Evolutionary conservation across 2,797 vertebrate species (phyloP), one percentile per base, ranked within the genome.

Genomic region (Tarsius wallacei): DNA sequence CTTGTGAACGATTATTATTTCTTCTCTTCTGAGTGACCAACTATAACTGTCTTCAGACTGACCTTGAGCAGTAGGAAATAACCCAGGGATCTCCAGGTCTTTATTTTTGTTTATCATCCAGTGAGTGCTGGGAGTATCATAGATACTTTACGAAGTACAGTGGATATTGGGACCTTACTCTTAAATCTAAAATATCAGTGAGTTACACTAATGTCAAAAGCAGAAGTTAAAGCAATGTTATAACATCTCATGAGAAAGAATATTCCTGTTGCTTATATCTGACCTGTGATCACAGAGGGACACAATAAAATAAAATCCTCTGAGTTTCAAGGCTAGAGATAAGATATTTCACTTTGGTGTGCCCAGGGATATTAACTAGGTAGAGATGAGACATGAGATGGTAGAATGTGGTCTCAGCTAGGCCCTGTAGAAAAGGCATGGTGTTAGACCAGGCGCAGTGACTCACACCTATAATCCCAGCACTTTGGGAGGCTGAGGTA

Each of bases 381-480:
- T 71, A 94, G 93, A 98, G 93, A 95, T 61, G 91, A 98, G 93
- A 97, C 96, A 71, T 11, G 19, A 96, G 94, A n/a, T 57, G 33
- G n/a, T 74, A 16, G 64, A 36, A 17, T 59, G 8, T 47, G 77
- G 55, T 63, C 59, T 13, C 22, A 61, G 22, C 6, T n/a, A 93
- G 42, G 21, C 74, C 73, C 61, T 33, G 8, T 74, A 14, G 17
- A n/a, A 78, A 42, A 74, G 55, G 82, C 36, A 31, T 22, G 15
- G 36, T 78, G 83, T n/a, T 19, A 33, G 42, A 5, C 42, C 42
- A 42, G 42, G 42, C 42, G 42, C 42, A 42, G 42, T 42, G 42
- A 42, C 42, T 42, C 42, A 42, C 42, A 42, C 42, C 42, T 42
- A 42, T 42, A 42, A 42, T 42, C 42, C 42, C 42, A 42, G 42